Conservation (phyloP, 2,797 vertebrate genomes). For the Myotis daubentonii region DNA sequence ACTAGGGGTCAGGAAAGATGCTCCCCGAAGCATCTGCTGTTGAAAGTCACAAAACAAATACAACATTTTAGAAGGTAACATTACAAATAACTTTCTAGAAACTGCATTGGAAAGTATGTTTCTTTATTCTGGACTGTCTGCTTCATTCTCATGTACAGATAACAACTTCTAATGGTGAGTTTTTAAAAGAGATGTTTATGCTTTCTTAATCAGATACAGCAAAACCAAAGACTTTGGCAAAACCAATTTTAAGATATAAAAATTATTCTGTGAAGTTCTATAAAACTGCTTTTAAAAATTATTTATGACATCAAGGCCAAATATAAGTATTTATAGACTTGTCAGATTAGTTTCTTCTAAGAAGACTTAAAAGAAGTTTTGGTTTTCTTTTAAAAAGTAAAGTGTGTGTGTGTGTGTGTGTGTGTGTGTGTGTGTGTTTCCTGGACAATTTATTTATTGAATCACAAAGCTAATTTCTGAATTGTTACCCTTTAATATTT, state of each 20-base stretch:
- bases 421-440: too few species aligned
- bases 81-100: constrained; percentile 22
- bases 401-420: neutral
- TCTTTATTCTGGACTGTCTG: neutral
- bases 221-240: neutral
- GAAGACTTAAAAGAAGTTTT: neutral
- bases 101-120: neutral
- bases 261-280: neutral
- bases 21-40: neutral
- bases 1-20: neutral
- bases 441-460: neutral
- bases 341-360: neutral
- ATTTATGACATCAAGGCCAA: neutral
- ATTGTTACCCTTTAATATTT: neutral
- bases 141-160: neutral
- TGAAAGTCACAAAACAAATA: neutral
- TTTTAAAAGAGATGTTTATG: neutral
- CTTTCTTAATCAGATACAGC: neutral
- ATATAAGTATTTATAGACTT: neutral
- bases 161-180: neutral
- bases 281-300: constrained; percentile 9
- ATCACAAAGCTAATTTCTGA: neutral
- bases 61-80: neutral
- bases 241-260: neutral
- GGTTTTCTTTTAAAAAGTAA: neutral